Evolutionary conservation across 1,140 invertebrate genomes (phyloP).

Genomic region (Saccostrea glomerata): DNA sequence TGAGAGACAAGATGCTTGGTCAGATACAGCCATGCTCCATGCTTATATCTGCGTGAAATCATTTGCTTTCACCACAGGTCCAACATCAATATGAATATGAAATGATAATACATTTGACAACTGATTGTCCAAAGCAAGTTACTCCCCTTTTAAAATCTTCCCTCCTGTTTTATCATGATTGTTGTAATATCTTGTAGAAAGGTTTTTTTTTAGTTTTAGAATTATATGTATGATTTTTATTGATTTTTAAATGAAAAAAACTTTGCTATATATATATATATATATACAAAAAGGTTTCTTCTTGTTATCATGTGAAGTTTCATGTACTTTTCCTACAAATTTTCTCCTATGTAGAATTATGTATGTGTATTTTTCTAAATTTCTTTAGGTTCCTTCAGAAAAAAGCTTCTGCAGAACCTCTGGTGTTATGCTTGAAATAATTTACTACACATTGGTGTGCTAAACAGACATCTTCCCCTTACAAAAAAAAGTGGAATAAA

Average conservation of each 20-base stretch:
- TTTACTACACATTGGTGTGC: slow-evolving; percentile 1
- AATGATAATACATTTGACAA: too few species aligned
- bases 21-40: neutral
- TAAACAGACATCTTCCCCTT: slow-evolving; percentile 27
- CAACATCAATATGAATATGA: neutral
- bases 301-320: too few species aligned
- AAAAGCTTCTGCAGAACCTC: neutral
- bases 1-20: slow-evolving; percentile 22
- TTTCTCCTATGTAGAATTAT: neutral
- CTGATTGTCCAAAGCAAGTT: neutral
- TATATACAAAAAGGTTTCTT: too few species aligned
- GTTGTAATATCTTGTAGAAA: neutral
- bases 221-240: too few species aligned
- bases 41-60: neutral
- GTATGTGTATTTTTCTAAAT: neutral
- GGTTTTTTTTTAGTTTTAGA: neutral
- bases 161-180: neutral
- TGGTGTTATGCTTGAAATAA: slow-evolving; percentile 26
- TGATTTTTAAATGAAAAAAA: too few species aligned
- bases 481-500: neutral
- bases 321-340: neutral
- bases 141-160: neutral
- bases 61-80: neutral
- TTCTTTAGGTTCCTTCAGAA: neutral
- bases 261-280: too few species aligned